These are phyloP conservation scores for Aphodius sticticus DNA, from an alignment of 2,888 invertebrate genomes.

Conservation along the genomic window DNA sequence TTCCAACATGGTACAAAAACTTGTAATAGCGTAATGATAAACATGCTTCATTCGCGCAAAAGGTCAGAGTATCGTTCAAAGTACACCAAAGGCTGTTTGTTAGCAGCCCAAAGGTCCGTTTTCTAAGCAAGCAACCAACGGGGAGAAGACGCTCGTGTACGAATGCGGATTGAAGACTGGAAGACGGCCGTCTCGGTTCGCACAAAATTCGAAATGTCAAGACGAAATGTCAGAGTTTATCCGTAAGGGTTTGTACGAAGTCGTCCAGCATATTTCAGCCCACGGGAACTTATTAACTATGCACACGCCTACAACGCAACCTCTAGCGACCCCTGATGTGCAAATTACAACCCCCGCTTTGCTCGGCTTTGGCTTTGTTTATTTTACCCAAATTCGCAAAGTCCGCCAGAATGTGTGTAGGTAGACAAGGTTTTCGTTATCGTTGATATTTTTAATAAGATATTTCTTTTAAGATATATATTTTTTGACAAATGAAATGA, in stretches of 20 bases:
- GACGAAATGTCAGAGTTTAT: not conserved
- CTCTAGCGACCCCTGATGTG: not conserved
- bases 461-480: not conserved
- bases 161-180: not conserved
- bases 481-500: not conserved
- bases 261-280: not conserved
- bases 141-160: not conserved
- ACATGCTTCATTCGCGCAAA: not conserved
- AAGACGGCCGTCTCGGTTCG: not conserved
- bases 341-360: not conserved
- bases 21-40: not conserved
- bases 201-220: not conserved
- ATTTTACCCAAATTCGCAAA: not conserved
- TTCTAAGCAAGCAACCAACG: too few relatives aligned
- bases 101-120: too few relatives aligned
- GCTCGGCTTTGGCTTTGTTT: not conserved
- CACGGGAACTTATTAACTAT: not conserved
- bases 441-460: not conserved
- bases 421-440: not conserved
- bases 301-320: not conserved
- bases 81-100: too few relatives aligned
- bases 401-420: not conserved
- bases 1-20: not conserved
- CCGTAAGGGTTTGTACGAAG: not conserved
- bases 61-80: not conserved